A percentile compares a stretch with the other conserved stretches of the same genome.
phyloP scores from a whole-genome alignment of 2,113 vertebrate genomes.

The Lepus americanus region DNA sequence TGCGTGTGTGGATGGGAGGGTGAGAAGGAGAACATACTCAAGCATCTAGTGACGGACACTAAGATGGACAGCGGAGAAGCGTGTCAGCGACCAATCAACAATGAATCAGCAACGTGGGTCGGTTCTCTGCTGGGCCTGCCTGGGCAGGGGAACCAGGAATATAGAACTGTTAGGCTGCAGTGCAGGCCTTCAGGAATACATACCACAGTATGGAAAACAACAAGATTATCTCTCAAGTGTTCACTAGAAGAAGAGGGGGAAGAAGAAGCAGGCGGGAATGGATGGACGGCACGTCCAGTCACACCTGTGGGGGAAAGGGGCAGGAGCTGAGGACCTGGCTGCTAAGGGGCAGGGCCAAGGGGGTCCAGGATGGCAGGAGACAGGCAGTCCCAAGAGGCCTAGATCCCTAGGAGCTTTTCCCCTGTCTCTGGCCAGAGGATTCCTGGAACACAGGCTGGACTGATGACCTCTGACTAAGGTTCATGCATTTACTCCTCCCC shows the following conservation, averaged over 20 bases:
- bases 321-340: not conserved
- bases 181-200: not conserved
- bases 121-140: not conserved
- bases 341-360: rapidly evolving
- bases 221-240: not conserved
- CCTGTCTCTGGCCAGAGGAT: not conserved
- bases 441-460: not conserved
- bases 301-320: rapidly evolving
- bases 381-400: not conserved
- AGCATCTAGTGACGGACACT: not conserved
- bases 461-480: not conserved
- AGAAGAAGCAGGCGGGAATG: not conserved
- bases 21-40: not conserved
- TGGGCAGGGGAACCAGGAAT: not conserved
- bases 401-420: not conserved
- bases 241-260: not conserved
- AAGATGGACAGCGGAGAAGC: not conserved
- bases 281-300: rapidly evolving
- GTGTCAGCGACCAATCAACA: too few species aligned
- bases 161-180: not conserved
- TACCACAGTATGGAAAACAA: not conserved
- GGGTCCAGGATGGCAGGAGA: not conserved
- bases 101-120: not conserved
- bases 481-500: not conserved
- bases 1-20: not conserved